These are phyloP conservation scores for Hypanus sabinus DNA, from an alignment of 2,113 vertebrate genomes.

Conservation along the genomic window DNA sequence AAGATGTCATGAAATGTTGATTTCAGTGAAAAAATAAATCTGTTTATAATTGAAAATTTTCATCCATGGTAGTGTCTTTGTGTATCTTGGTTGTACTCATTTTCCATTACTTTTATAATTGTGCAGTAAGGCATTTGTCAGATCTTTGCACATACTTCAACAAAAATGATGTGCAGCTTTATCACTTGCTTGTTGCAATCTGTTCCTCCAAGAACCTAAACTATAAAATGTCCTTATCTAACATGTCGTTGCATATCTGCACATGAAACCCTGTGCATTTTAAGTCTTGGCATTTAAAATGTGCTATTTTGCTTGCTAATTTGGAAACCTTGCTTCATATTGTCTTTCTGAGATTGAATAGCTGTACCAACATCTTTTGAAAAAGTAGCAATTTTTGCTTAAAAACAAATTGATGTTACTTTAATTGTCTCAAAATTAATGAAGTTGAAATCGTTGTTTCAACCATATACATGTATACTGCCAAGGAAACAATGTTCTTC, in stretches of 20 bases:
- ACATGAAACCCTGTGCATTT: neutral
- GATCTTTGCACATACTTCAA: neutral
- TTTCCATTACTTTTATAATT: neutral
- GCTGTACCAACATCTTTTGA: neutral
- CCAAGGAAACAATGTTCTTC: no score
- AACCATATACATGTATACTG: no score
- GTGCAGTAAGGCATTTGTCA: neutral
- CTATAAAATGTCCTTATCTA: neutral
- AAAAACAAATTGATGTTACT: neutral
- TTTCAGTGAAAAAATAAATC: neutral
- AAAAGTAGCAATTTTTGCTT: no score
- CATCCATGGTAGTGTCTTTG: neutral
- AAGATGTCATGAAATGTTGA: neutral
- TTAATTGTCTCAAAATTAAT: neutral
- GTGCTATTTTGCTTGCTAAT: neutral
- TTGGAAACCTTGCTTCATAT: neutral
- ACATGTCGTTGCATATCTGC: neutral
- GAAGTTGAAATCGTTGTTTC: no score
- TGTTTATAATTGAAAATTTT: neutral
- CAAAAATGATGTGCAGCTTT: neutral
- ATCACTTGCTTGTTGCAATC: neutral
- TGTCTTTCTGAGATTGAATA: neutral
- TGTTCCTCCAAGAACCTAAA: neutral
- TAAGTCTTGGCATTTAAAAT: neutral
- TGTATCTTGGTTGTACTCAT: neutral